Evolutionary conservation across 2,888 invertebrate species (phyloP), one percentile per base, ranked within the genome.

Genomic region (Reticulitermes lucifugus): DNA sequence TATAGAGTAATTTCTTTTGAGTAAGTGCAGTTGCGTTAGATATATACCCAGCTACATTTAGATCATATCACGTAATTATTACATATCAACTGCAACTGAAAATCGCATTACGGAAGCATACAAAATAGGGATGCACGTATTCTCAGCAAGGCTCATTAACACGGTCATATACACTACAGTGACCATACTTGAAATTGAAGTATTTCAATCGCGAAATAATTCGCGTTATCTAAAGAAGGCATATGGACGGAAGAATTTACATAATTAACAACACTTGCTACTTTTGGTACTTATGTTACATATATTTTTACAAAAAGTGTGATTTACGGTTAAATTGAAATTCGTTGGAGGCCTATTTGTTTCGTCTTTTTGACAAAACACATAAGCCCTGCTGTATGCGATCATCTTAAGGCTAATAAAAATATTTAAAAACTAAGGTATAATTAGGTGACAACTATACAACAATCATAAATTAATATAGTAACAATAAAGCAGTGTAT

Each of bases 401-500:
- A 46, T 22, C 51, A 77, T 22, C 77, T 77, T 46, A 77, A 77
- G 21, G 77, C 77, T 77, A 77, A 46, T 5, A 77, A 43, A n/a
- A 12, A n/a, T 46, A 12, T 51, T 9, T 77, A 77, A 22, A 7
- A 77, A 77, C 77, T 77, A 77, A 77, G 9, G 22, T 77, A 77
- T 73, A 73, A 22, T 21, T 12, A 77, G 77, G 22, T 46, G 51
- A 77, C 46, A 77, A 46, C 77, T 77, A 77, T 77, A 77, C 51
- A 77, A 46, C 77, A 77, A 77, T 46, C n/a, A 77, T 77, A 77
- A 77, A 77, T 77, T 77, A 77, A 77, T n/a, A 9, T 65, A 65
- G 9, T 65, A n/a, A 18, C 18, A 77, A 43, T 46, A 41, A 77
- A 43, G 43, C 25, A 18, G 43, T 79, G 25, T 79, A 51, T 25